Evolutionary conservation across 2,888 invertebrate genomes (phyloP).

Genomic region (Coleophora flavipennella): DNA sequence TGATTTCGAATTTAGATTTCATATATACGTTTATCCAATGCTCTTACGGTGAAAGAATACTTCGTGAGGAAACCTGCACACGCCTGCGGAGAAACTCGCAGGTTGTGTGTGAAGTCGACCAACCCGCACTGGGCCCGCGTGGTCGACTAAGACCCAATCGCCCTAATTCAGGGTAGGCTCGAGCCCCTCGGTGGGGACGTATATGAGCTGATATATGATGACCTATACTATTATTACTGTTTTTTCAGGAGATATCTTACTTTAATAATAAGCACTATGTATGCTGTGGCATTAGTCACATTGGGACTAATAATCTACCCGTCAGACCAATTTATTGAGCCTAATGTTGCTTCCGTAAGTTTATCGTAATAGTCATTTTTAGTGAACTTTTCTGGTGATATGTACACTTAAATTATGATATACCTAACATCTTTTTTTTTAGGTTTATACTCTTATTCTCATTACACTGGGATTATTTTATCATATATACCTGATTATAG

Average conservation of each 20-base stretch:
- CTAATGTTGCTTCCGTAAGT: slow-evolving; percentile 69
- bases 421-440: slow-evolving; percentile 25
- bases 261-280: slow-evolving; percentile 76
- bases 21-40: too few species aligned
- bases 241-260: slow-evolving; percentile 73
- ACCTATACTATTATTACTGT: neutral
- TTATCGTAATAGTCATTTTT: neutral
- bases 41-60: too few species aligned
- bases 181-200: too few species aligned
- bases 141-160: too few species aligned
- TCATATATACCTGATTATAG: slow-evolving; percentile 73
- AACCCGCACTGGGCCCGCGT: too few species aligned
- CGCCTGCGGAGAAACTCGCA: too few species aligned
- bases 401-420: neutral
- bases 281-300: slow-evolving; percentile 78
- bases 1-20: too few species aligned
- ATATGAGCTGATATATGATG: too few species aligned
- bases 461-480: slow-evolving; percentile 74
- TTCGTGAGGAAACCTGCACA: too few species aligned
- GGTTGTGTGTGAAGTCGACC: too few species aligned
- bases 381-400: slow-evolving; percentile 10
- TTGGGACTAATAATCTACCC: slow-evolving; percentile 77
- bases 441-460: slow-evolving; percentile 76
- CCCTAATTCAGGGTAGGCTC: too few species aligned
- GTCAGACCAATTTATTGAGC: slow-evolving; percentile 68